Evolutionary conservation across 2,113 vertebrate species (phyloP).

Genomic region (Heterotilapia buettikoferi): DNA sequence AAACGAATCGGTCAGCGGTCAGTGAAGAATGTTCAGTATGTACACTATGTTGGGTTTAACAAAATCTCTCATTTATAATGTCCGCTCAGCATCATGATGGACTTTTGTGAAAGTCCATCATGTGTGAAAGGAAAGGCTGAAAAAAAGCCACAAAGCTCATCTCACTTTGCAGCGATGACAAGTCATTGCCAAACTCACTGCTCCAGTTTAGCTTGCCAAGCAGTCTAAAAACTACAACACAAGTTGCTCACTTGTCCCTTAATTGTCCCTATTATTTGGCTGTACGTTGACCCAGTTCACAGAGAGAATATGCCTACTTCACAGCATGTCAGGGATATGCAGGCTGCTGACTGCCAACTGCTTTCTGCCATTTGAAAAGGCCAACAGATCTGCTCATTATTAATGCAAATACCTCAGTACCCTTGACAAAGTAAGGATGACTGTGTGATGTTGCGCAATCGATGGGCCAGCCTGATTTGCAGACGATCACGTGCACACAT

Average conservation of each 20-base stretch:
- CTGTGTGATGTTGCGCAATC: background rate
- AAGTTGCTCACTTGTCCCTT: background rate
- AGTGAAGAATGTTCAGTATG: background rate
- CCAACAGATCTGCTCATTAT: background rate
- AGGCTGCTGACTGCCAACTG: background rate
- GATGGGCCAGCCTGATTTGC: background rate
- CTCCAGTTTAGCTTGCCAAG: background rate
- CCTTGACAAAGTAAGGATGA: background rate
- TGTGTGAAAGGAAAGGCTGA: background rate
- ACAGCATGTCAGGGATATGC: background rate
- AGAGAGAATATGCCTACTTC: background rate
- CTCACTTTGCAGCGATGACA: background rate
- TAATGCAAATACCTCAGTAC: background rate
- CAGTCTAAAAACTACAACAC: background rate
- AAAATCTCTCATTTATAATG: background rate
- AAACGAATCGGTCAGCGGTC: background rate
- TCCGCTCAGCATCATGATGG: background rate
- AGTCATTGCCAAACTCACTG: background rate
- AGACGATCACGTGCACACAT: background rate
- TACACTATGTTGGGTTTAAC: background rate
- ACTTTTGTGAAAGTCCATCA: no score
- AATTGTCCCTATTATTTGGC: background rate
- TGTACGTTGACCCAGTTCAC: constrained; percentile 4
- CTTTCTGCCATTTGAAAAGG: background rate
- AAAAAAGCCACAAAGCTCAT: background rate